These are phyloP conservation scores for Caenorhabditis afra DNA, from an alignment of 2,888 invertebrate species.

Conservation along the genomic window DNA sequence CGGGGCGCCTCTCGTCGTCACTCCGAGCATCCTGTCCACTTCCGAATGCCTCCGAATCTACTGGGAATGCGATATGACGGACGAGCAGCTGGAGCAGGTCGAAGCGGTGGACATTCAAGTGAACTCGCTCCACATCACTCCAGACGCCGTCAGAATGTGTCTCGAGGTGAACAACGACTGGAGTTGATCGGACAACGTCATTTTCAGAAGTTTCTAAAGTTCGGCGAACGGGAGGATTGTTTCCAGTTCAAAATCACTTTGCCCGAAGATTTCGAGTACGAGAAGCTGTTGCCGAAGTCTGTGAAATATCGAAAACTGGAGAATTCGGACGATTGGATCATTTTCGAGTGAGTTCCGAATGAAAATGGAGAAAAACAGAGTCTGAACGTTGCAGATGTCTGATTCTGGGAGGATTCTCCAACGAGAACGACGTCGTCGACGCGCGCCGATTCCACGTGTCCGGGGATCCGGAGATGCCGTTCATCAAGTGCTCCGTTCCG, in stretches of 20 bases:
- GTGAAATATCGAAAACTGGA: too few relatives aligned
- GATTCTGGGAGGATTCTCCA: too few relatives aligned
- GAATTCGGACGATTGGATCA: too few relatives aligned
- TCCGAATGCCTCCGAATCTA: background rate
- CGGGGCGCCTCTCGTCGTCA: too few relatives aligned
- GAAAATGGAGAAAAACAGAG: too few relatives aligned
- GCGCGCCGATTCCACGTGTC: too few relatives aligned
- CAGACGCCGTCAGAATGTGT: background rate
- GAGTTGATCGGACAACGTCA: too few relatives aligned
- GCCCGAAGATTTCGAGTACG: background rate
- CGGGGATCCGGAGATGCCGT: too few relatives aligned
- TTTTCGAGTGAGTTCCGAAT: too few relatives aligned
- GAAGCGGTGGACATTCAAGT: background rate
- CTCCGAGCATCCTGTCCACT: background rate
- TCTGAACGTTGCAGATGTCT: too few relatives aligned
- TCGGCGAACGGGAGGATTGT: background rate
- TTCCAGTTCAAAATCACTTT: background rate
- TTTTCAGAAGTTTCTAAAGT: constrained; percentile 20
- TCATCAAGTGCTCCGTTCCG: background rate
- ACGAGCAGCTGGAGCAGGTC: constrained; percentile 12
- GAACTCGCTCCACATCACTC: background rate
- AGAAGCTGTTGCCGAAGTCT: too few relatives aligned
- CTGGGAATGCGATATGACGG: background rate
- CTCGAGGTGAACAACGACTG: background rate
- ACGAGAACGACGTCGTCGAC: too few relatives aligned